Conservation (phyloP, 2,113 vertebrate genomes). For the Heterocephalus glaber region DNA sequence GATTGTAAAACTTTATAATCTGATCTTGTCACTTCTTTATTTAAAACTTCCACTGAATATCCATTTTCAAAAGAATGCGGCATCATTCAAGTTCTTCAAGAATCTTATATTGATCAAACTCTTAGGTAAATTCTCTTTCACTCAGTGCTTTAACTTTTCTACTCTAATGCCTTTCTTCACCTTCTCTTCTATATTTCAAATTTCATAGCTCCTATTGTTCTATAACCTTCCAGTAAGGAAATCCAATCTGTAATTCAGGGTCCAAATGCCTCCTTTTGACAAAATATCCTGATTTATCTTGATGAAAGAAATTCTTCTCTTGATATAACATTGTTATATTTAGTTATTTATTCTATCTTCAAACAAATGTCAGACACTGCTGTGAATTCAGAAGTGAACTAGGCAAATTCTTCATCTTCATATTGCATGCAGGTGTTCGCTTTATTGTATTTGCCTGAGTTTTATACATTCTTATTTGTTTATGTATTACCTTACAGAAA, state of each 20-base stretch:
- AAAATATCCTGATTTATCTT: neutral
- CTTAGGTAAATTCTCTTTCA: neutral
- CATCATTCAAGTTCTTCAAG: neutral
- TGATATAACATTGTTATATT: neutral
- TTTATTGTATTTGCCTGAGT: neutral
- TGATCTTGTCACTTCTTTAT: neutral
- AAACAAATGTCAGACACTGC: neutral
- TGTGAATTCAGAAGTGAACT: neutral
- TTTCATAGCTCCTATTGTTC: neutral
- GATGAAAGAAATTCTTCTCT: neutral
- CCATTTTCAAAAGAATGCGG: neutral
- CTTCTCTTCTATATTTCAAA: neutral
- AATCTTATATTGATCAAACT: neutral
- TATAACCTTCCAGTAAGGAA: neutral
- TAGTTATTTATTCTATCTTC: neutral
- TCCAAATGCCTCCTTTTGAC: neutral
- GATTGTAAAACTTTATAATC: neutral
- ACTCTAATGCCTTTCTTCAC: neutral
- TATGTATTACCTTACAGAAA: neutral
- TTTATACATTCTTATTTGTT: neutral
- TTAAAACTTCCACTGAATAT: neutral
- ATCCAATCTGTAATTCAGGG: neutral
- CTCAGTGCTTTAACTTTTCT: neutral
- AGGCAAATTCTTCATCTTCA: neutral
- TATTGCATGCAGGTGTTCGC: accelerated